Conservation (phyloP, 2,888 invertebrate species). For the Nomada flava region DNA sequence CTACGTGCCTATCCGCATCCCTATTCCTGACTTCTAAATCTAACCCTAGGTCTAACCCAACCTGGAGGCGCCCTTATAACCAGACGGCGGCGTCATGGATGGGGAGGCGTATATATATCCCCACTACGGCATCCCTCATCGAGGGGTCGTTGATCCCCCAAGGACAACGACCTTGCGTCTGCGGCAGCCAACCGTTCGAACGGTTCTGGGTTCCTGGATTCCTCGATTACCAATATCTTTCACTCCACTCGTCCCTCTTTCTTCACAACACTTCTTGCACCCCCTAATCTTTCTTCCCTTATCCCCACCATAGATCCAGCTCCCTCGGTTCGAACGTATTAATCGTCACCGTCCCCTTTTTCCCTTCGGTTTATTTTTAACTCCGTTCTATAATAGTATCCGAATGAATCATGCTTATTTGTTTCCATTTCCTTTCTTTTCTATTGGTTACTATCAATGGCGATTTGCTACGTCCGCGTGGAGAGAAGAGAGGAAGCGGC, state of each 20-base stretch:
- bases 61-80: constrained; percentile 74
- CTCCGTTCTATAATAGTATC: not conserved
- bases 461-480: constrained; percentile 3
- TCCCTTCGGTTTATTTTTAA: constrained; percentile 61
- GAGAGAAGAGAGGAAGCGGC: not conserved
- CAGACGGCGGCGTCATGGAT: constrained; percentile 74
- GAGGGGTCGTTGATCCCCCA: constrained; percentile 84
- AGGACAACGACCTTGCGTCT: constrained; percentile 84
- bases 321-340: constrained; percentile 1
- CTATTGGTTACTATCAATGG: constrained; percentile 55
- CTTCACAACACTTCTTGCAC: constrained; percentile 48
- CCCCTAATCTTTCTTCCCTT: constrained; percentile 50
- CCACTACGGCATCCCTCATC: constrained; percentile 77
- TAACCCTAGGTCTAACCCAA: constrained; percentile 74
- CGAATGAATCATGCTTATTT: constrained; percentile 1
- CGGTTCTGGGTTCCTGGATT: constrained; percentile 82
- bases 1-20: constrained; percentile 66
- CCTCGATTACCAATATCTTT: constrained; percentile 82
- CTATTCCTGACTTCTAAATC: constrained; percentile 71
- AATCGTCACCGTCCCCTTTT: constrained; percentile 61
- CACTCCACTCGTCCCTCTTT: constrained; percentile 64
- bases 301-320: constrained; percentile 12
- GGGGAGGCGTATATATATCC: constrained; percentile 76
- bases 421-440: constrained; percentile 14
- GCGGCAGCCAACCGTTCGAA: constrained; percentile 80